Conservation (phyloP, 2,888 invertebrate species). For the Agrilus biguttatus region DNA sequence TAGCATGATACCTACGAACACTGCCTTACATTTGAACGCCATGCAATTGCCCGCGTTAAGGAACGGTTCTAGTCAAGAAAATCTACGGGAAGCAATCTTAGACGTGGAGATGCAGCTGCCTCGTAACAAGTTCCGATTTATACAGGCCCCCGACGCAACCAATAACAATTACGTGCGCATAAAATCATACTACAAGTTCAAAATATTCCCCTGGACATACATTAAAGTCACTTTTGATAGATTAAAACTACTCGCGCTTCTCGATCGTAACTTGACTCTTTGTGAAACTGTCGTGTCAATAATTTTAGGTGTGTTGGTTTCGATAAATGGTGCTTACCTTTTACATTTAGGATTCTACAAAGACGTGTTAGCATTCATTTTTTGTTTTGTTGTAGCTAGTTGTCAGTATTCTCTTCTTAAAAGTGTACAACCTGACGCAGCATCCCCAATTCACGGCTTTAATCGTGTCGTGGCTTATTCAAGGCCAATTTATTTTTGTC, state of each 20-base stretch:
- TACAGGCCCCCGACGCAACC: constrained; percentile 15
- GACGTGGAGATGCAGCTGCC: constrained; percentile 39
- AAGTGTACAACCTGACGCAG: constrained; percentile 97
- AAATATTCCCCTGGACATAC: constrained; percentile 44
- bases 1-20: constrained; percentile 11
- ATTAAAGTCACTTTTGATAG: constrained; percentile 86
- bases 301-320: constrained; percentile 69
- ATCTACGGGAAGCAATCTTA: constrained; percentile 16
- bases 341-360: constrained; percentile 75
- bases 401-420: constrained; percentile 95
- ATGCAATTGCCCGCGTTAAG: not conserved
- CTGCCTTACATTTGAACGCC: constrained; percentile 7
- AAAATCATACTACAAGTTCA: constrained; percentile 57
- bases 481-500: constrained; percentile 83
- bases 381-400: constrained; percentile 95
- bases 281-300: constrained; percentile 72
- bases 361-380: constrained; percentile 85
- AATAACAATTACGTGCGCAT: constrained; percentile 21
- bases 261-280: constrained; percentile 81
- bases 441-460: constrained; percentile 96
- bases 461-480: constrained; percentile 90
- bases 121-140: constrained; percentile 34
- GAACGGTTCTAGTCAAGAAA: constrained; percentile 21
- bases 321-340: constrained; percentile 70
- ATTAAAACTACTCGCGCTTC: constrained; percentile 75